phyloP scores from a whole-genome alignment of 23 tunicate genomes.

The Trididemnum nubilum region DNA sequence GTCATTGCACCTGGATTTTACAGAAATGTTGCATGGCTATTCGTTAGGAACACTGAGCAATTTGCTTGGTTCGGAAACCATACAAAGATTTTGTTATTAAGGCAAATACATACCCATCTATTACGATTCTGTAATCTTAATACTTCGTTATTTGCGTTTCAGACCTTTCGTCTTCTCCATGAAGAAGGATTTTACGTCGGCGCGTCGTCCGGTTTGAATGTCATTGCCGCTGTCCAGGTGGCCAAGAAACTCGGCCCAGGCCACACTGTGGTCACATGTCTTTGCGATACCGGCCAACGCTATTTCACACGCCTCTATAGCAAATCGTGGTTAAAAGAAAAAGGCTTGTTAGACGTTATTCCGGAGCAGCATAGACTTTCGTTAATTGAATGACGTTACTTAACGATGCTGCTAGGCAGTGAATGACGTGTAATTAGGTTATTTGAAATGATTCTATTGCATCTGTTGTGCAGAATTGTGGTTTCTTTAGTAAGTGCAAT shows the following conservation, averaged over 20 bases:
- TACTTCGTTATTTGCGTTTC: too few species aligned
- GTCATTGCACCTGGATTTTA: too few species aligned
- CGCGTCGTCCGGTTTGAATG: conserved; percentile 93
- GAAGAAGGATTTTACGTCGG: conserved; percentile 97
- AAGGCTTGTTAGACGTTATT: conserved; percentile 56
- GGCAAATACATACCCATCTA: too few species aligned
- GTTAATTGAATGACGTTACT: conserved; percentile 40
- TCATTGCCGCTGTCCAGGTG: conserved; percentile 71
- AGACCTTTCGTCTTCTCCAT: conserved; percentile 92
- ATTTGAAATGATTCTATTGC: too few species aligned
- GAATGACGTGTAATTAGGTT: too few species aligned
- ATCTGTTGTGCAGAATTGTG: too few species aligned
- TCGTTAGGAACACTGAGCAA: too few species aligned
- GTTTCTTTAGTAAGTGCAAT: too few species aligned
- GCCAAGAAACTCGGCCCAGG: conserved; percentile 86
- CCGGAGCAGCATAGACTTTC: conserved; percentile 65
- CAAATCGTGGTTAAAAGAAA: conserved; percentile 71
- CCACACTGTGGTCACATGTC: conserved; percentile 90
- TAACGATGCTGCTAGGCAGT: neutral
- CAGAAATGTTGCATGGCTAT: too few species aligned
- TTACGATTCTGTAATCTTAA: too few species aligned
- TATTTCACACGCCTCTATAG: conserved; percentile 88
- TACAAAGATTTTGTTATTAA: too few species aligned
- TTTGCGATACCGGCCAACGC: conserved; percentile 94
- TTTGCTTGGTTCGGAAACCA: too few species aligned